A percentile compares a stretch with the other conserved stretches of the same genome.
These are phyloP conservation scores for Strigops habroptila DNA, from an alignment of 2,113 vertebrate genomes.

Conservation along the genomic window DNA sequence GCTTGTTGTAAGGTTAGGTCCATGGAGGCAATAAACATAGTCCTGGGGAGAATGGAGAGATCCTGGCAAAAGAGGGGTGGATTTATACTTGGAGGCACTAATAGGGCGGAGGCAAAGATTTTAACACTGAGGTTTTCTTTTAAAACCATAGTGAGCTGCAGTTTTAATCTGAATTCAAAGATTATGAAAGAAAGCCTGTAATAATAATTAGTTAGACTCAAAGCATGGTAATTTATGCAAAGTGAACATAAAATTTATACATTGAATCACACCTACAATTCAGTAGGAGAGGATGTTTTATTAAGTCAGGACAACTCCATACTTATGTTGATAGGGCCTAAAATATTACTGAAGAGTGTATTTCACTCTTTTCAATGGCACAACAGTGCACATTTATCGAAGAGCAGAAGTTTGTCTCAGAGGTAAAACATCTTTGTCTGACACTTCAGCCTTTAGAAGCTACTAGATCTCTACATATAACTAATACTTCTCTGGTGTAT, in stretches of 20 bases:
- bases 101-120: neutral
- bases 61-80: neutral
- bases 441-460: neutral
- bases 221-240: neutral
- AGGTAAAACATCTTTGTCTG: neutral
- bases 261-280: constrained; percentile 10
- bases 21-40: neutral
- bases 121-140: neutral
- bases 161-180: neutral
- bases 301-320: constrained; percentile 17
- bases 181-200: neutral
- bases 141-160: neutral
- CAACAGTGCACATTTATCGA: rapidly evolving
- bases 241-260: neutral
- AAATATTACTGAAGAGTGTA: neutral
- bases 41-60: neutral
- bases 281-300: constrained; percentile 2
- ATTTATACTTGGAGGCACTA: neutral
- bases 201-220: constrained; percentile 23
- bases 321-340: neutral
- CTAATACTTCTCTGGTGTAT: constrained; percentile 37
- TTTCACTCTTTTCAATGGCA: neutral
- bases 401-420: neutral
- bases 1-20: neutral
- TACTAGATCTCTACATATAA: constrained; percentile 12